Evolutionary conservation across 64 coral and sea anemone genomes (phyloP).

Genomic region (Orbicella faveolata): DNA sequence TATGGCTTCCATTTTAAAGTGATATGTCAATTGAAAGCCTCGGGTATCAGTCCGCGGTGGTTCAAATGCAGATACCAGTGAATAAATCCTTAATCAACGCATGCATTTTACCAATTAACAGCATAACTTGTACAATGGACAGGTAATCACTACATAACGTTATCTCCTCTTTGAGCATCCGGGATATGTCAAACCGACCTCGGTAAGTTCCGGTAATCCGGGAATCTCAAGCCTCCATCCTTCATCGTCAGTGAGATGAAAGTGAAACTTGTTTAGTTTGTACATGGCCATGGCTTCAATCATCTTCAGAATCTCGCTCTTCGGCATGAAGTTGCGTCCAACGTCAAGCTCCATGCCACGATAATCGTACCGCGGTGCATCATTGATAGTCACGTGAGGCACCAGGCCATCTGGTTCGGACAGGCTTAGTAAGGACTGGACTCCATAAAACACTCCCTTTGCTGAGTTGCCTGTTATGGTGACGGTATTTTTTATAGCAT

Average conservation of each 20-base stretch:
- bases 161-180: neutral
- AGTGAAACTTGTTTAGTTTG: conserved; percentile 80
- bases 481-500: conserved; percentile 16
- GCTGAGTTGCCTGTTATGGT: conserved; percentile 36
- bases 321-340: conserved; percentile 79
- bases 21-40: no score
- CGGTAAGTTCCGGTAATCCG: conserved; percentile 68
- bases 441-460: conserved; percentile 66
- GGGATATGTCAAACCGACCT: conserved; percentile 27
- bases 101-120: no score
- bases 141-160: neutral
- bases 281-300: conserved; percentile 81
- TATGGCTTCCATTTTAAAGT: no score
- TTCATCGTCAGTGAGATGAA: conserved; percentile 86
- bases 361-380: conserved; percentile 74
- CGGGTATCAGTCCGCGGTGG: no score
- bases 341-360: conserved; percentile 86
- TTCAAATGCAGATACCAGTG: no score
- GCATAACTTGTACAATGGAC: no score
- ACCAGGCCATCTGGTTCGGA: conserved; percentile 49
- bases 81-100: no score
- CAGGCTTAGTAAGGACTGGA: conserved; percentile 78
- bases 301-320: conserved; percentile 67
- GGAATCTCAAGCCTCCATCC: conserved; percentile 90
- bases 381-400: conserved; percentile 52